phyloP scores from a whole-genome alignment of 2,888 invertebrate species.

The Tromatobia lineatoria region DNA sequence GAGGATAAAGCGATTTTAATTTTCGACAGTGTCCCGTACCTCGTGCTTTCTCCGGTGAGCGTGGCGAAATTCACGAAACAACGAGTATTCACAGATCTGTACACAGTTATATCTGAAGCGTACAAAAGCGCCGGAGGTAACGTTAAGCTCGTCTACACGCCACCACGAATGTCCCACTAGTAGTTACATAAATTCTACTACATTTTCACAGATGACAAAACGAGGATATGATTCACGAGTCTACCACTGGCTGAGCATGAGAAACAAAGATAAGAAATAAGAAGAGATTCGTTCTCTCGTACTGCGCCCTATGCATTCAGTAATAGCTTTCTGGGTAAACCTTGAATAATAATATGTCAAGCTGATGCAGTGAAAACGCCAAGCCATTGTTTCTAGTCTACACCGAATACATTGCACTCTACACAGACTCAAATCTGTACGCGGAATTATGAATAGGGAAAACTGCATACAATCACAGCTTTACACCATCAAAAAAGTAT shows the following conservation, averaged over 20 bases:
- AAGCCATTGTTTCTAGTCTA: too few species aligned
- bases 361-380: too few species aligned
- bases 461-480: too few species aligned
- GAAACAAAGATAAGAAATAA: constrained; percentile 1
- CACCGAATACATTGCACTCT: too few species aligned
- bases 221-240: constrained; percentile 36
- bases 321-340: constrained; percentile 28
- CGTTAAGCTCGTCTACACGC: constrained; percentile 22
- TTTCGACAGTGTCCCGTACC: constrained; percentile 39
- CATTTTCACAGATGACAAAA: constrained; percentile 1
- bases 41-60: constrained; percentile 26
- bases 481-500: too few species aligned
- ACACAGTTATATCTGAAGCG: neutral
- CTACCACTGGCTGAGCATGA: neutral
- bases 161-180: constrained; percentile 6
- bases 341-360: neutral
- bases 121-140: neutral
- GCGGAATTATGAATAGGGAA: too few species aligned
- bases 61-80: constrained; percentile 51
- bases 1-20: constrained; percentile 67
- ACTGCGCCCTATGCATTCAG: neutral
- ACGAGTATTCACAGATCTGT: constrained; percentile 20
- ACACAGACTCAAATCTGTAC: too few species aligned
- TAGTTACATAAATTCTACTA: neutral
- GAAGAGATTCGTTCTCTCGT: neutral